Percentiles rank a stretch among this genome's conserved stretches.
phyloP scores from a whole-genome alignment of 2,113 vertebrate species.

The Dermatemys mawii region DNA sequence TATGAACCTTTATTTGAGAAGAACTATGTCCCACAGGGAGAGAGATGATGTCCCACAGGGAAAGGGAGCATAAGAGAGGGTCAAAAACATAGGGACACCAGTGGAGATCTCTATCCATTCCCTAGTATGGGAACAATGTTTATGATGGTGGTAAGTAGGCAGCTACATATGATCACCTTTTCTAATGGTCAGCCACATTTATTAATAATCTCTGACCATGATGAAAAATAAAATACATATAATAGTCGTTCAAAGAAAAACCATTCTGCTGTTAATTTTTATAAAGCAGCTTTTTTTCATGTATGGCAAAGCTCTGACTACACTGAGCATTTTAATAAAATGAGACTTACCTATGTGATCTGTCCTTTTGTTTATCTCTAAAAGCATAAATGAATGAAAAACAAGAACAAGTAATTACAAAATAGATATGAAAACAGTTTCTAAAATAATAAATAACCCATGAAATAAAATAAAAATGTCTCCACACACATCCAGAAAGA shows the following conservation, averaged over 20 bases:
- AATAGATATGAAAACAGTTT: neutral
- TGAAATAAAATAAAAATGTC: neutral
- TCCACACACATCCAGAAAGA: neutral
- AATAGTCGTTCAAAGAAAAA: neutral
- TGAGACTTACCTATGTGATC: neutral
- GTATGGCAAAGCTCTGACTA: neutral
- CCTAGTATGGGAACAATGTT: neutral
- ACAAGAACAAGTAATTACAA: neutral
- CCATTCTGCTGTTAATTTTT: neutral
- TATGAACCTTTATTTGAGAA: too few relatives aligned
- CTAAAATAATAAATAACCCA: neutral
- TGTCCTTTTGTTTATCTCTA: accelerated
- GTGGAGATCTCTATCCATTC: neutral
- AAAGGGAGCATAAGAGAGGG: neutral
- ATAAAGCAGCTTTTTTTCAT: neutral
- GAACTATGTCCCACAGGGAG: too few relatives aligned
- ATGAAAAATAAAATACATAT: neutral
- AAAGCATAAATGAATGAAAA: neutral
- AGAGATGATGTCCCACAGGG: too few relatives aligned
- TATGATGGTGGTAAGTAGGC: neutral
- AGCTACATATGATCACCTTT: neutral
- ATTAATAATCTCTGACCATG: neutral
- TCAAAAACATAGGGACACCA: neutral
- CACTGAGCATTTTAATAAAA: neutral
- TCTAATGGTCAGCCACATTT: accelerated